Evolutionary conservation across 2,888 invertebrate species (phyloP), one percentile per base, ranked within the genome.

Genomic region (Nemotelus nigrinus): DNA sequence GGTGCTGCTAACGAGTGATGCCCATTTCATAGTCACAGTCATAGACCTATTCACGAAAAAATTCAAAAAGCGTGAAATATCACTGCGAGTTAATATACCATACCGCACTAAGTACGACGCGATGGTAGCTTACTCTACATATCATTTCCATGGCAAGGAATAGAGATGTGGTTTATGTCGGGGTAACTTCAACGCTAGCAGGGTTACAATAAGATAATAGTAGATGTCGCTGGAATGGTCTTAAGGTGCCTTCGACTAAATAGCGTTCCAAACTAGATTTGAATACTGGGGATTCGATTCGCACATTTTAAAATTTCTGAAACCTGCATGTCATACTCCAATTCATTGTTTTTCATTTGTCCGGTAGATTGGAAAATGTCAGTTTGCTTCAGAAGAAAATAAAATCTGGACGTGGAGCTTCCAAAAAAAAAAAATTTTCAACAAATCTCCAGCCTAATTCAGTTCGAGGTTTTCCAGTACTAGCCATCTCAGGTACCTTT

Each of bases 31-130:
- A 47, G 65, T 47, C 45, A 25, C 25, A 47, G 45, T 41, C 39
- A 43, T 10, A 63, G 63, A 25, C 25, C 63, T 43, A 63, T 63
- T 43, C 41, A 25, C 6, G 50, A 67, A 67, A 67, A 63, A 67
- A 67, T 67, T 50, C 48, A 47, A 45, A 72, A 72, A 72, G 58
- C 72, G 72, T 72, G 72, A 72, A 72, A 58, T 57, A 25, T 25
- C 72, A 58, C 47, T 58, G 58, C 47, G 7, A 41, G 45, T 58
- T 47, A 58, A 72, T 58, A 57, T 71, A 48, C 71, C 50, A 71
- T n/a, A 53, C 53, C 53, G 68, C 41, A 10, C 68, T 6, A 43
- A 67, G n/a, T 4, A 47, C 67, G 39, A 67, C 25, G 25, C 25
- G 25, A 25, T 25, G 25, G 25, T 25, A 48, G 47, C 50, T 25